Evolutionary conservation across 2,797 vertebrate species (phyloP).

Genomic region (Amniataba percoides): DNA sequence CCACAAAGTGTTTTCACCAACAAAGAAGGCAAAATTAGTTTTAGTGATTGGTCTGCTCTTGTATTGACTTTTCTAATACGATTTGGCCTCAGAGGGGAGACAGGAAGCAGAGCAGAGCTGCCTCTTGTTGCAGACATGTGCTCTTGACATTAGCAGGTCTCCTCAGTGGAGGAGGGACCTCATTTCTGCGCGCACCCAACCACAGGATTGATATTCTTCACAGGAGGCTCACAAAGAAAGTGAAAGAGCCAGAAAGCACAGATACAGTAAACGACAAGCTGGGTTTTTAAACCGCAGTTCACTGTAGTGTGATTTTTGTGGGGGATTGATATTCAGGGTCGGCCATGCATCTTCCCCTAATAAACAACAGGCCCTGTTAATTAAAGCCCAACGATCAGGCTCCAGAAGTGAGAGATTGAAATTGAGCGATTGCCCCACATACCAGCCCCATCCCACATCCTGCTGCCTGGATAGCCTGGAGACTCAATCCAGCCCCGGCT

Average conservation of each 20-base stretch:
- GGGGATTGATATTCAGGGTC: constrained; percentile 57
- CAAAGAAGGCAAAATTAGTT: constrained; percentile 60
- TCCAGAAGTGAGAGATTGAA: constrained; percentile 86
- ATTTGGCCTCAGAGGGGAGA: constrained; percentile 56
- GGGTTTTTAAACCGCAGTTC: constrained; percentile 32
- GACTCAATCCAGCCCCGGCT: constrained; percentile 86
- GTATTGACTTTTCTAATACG: constrained; percentile 72
- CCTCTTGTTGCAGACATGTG: constrained; percentile 78
- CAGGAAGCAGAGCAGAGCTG: constrained; percentile 62
- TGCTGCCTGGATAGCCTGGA: constrained; percentile 85
- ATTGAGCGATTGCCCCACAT: constrained; percentile 89
- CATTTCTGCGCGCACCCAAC: constrained; percentile 60
- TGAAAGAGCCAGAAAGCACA: constrained; percentile 25
- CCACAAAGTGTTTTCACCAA: constrained; percentile 46
- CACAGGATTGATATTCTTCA: constrained; percentile 56
- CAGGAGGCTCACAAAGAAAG: constrained; percentile 33
- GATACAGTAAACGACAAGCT: constrained; percentile 26
- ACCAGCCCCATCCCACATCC: constrained; percentile 83
- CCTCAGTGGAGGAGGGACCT: constrained; percentile 63
- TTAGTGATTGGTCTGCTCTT: constrained; percentile 68
- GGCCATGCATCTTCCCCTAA: constrained; percentile 69
- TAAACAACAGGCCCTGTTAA: constrained; percentile 85
- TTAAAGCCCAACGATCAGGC: constrained; percentile 88
- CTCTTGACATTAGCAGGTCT: constrained; percentile 79
- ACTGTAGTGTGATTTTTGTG: constrained; percentile 49